Evolutionary conservation across 2,888 invertebrate species (phyloP), one percentile per base, ranked within the genome.

Genomic region (Habroteleia sp.): DNA sequence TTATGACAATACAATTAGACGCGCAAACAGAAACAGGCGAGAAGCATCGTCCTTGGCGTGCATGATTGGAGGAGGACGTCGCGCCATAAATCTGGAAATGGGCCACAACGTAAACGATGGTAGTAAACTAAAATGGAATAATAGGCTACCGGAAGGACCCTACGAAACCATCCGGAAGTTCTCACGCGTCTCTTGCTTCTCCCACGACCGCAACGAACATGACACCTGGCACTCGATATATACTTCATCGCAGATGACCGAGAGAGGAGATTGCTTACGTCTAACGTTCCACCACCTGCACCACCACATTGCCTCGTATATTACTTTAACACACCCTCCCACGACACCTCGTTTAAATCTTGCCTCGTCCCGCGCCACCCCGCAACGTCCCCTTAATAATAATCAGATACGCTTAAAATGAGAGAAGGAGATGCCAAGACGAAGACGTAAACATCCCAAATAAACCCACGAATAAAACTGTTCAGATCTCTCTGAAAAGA

Each of bases 121-220:
- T 81, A 80, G 83, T 83, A 82, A 84, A 85, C 85, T 82, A 84
- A 86, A 85, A 84, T 82, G 83, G 83, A 83, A 87, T 87, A 87
- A 88, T 87, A 85, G 87, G 81, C 82, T 82, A 83, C 87, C 86
- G 87, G 86, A 88, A 87, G 84, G 82, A 81, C 81, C 81, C 82
- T 81, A 81, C 80, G 81, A 84, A 78, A 81, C 82, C 82, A 87
- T 88, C 87, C 88, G 88, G 88, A 88, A 88, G 87, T 88, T 88
- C 88, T 86, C 88, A 88, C 88, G 88, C 83, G 85, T 87, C 88
- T 88, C 87, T 83, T 82, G 84, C 85, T 87, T 87, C 87, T 87
- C 84, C 82, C 84, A 84, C 85, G 83, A 85, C 85, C 86, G 81
- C 85, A 86, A 81, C 83, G 83, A 87, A 88, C 86, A 83, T 87